Conservation (phyloP, 1,140 invertebrate genomes). For the Tetramorium parvispinum region DNA sequence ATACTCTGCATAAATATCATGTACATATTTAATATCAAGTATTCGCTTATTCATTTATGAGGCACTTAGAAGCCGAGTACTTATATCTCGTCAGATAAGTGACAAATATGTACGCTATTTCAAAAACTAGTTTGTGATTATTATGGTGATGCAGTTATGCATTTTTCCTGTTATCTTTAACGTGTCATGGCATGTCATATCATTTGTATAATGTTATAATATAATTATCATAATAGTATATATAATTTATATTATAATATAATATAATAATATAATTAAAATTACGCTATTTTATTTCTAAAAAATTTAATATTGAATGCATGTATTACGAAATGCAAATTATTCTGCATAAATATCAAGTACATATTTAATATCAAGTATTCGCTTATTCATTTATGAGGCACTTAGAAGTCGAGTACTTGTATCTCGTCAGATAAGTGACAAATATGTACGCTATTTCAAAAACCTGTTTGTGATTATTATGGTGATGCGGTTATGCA, state of each 20-base stretch:
- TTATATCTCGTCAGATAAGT: slow-evolving; percentile 14
- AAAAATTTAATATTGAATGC: no score
- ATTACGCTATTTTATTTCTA: no score
- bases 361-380: neutral
- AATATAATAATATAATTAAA: no score
- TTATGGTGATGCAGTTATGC: neutral
- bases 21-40: neutral
- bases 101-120: neutral
- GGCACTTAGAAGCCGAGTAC: neutral
- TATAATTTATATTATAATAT: no score
- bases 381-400: neutral
- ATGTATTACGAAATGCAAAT: no score
- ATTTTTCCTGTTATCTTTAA: neutral
- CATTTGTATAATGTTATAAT: no score
- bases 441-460: neutral
- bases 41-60: neutral
- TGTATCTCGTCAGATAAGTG: slow-evolving; percentile 8
- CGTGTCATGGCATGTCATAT: no score
- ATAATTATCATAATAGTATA: no score
- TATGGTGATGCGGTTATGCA: neutral
- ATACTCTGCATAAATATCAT: neutral
- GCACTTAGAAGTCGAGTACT: neutral
- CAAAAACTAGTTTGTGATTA: slow-evolving; percentile 9
- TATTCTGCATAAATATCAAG: neutral
- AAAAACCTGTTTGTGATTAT: slow-evolving; percentile 12